Conservation (phyloP, 2,113 vertebrate species). For the Campylomormyrus tamandua region DNA sequence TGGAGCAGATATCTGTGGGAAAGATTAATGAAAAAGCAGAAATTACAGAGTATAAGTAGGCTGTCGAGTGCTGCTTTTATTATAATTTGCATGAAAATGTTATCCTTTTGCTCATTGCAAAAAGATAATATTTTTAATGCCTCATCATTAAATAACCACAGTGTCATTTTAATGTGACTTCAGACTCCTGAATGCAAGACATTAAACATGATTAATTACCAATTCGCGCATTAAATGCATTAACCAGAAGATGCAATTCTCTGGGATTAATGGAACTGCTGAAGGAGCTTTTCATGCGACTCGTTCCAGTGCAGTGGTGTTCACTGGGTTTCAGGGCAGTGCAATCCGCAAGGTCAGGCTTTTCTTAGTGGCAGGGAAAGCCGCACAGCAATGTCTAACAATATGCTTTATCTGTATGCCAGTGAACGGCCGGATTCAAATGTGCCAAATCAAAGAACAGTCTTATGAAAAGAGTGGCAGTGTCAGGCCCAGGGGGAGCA, state of each 20-base stretch:
- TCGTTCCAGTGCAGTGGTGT: neutral
- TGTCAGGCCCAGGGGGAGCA: neutral
- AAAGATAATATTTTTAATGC: constrained; percentile 1
- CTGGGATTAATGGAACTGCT: neutral
- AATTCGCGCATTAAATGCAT: neutral
- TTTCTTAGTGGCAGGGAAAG: neutral
- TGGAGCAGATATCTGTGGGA: neutral
- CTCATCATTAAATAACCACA: neutral
- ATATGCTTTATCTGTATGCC: neutral
- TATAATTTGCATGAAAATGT: constrained; percentile 9
- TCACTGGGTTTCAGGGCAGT: neutral
- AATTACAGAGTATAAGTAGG: neutral
- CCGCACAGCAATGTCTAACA: neutral
- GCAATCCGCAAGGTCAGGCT: neutral
- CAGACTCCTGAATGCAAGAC: neutral
- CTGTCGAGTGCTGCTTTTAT: neutral
- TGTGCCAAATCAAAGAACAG: neutral
- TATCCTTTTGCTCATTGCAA: neutral
- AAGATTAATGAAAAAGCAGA: neutral
- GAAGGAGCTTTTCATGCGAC: neutral
- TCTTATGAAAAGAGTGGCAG: too few relatives aligned
- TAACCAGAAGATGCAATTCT: neutral
- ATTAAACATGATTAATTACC: neutral
- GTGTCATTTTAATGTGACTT: neutral
- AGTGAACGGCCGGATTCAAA: neutral